phyloP scores from a whole-genome alignment of 2,888 invertebrate species.

The Encarsia formosa region DNA sequence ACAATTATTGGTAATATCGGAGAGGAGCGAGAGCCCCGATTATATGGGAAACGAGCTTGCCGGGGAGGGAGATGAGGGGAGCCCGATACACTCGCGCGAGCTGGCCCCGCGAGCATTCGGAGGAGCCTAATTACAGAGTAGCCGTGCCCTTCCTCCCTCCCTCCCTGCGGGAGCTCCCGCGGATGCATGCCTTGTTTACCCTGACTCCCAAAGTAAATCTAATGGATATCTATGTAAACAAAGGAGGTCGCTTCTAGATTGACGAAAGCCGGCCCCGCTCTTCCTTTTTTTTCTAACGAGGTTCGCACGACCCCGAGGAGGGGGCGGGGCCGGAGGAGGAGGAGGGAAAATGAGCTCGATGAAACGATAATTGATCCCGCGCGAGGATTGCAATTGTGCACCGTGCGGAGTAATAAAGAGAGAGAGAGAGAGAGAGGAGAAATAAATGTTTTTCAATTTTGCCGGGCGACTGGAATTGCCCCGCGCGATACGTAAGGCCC shows the following conservation, averaged over 20 bases:
- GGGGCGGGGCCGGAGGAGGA: too few relatives aligned
- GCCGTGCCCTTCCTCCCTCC: too few relatives aligned
- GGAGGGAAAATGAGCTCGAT: neutral
- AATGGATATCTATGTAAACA: slow-evolving; percentile 45
- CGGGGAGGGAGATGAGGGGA: slow-evolving; percentile 17
- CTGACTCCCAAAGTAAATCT: slow-evolving; percentile 39
- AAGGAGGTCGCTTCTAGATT: slow-evolving; percentile 28
- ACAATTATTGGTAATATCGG: slow-evolving; percentile 50
- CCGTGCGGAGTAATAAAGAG: too few relatives aligned
- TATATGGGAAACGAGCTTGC: slow-evolving; percentile 28
- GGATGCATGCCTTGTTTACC: slow-evolving; percentile 40
- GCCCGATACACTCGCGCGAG: slow-evolving; percentile 17
- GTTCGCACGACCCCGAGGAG: too few relatives aligned
- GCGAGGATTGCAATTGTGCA: neutral
- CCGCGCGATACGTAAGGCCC: too few relatives aligned
- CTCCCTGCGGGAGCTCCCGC: too few relatives aligned
- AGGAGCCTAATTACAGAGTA: slow-evolving; percentile 33
- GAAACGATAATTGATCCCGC: neutral
- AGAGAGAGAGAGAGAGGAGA: too few relatives aligned
- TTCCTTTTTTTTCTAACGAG: neutral
- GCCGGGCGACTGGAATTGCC: too few relatives aligned
- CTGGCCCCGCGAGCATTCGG: neutral
- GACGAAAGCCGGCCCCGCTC: too few relatives aligned
- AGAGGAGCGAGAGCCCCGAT: slow-evolving; percentile 24
- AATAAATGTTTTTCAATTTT: too few relatives aligned